phyloP scores from a whole-genome alignment of 2,797 vertebrate species.

The Pseudotriccus pelzelni region DNA sequence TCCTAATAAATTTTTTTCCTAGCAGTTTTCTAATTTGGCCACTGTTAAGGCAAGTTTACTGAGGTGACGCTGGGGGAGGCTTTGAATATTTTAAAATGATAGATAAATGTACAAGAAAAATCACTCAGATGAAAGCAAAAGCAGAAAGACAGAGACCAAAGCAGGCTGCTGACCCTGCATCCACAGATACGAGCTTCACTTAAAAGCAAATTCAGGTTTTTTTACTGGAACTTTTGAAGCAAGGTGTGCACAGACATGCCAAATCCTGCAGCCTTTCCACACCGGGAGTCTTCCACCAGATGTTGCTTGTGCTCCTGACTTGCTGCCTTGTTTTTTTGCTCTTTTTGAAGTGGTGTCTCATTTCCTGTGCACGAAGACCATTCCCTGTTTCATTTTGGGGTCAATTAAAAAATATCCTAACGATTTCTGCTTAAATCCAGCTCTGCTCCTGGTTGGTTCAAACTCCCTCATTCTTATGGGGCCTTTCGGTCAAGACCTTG shows the following conservation, averaged over 20 bases:
- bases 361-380: constrained; percentile 38
- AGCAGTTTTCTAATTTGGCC: not conserved
- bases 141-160: not conserved
- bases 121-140: constrained; percentile 9
- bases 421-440: not conserved
- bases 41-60: not conserved
- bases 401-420: not conserved
- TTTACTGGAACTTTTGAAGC: constrained; percentile 28
- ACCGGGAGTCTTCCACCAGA: constrained; percentile 24
- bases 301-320: not conserved
- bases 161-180: not conserved
- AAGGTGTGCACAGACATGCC: constrained; percentile 46
- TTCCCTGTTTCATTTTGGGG: not conserved
- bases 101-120: not conserved
- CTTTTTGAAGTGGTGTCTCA: constrained; percentile 57
- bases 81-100: constrained; percentile 8
- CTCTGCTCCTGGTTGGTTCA: not conserved
- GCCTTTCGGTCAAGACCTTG: not conserved
- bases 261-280: constrained; percentile 36
- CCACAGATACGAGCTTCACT: not conserved
- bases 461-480: not conserved
- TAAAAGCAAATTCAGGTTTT: not conserved
- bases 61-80: not conserved
- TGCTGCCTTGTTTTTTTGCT: not conserved
- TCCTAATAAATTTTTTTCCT: not conserved